Percentiles rank a stretch among this genome's conserved stretches.
Conservation (phyloP, 1,140 invertebrate species). For the Hetaerina americana region DNA sequence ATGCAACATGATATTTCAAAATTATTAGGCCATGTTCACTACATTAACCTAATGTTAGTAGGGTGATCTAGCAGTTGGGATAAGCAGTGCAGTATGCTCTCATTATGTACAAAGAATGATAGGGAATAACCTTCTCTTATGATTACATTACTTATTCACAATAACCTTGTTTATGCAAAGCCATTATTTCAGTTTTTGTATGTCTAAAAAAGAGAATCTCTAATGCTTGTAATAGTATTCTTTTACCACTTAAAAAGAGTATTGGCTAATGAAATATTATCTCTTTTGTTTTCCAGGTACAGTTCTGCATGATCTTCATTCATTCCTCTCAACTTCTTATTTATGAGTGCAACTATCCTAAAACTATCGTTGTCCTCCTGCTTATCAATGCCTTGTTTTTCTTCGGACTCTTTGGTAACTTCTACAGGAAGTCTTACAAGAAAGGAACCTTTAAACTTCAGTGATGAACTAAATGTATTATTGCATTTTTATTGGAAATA, state of each 20-base stretch:
- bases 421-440: slow-evolving; percentile 62
- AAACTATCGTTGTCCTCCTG: slow-evolving; percentile 43
- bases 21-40: no score
- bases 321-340: slow-evolving; percentile 41
- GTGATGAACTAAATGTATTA: slow-evolving; percentile 21
- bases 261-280: background rate
- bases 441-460: slow-evolving; percentile 10
- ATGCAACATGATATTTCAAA: no score
- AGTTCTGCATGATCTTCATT: slow-evolving; percentile 24
- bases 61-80: no score
- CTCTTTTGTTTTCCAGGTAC: background rate
- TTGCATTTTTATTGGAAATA: slow-evolving; percentile 19
- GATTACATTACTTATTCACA: no score
- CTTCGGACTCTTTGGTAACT: slow-evolving; percentile 70
- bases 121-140: no score
- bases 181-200: no score
- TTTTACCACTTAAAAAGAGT: background rate
- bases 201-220: no score
- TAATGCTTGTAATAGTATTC: no score
- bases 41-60: no score
- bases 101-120: no score
- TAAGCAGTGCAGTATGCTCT: no score
- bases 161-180: no score
- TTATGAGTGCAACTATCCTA: slow-evolving; percentile 30
- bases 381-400: slow-evolving; percentile 62